Evolutionary conservation across 2,888 invertebrate species (phyloP).

Genomic region (Eristalis tenax): DNA sequence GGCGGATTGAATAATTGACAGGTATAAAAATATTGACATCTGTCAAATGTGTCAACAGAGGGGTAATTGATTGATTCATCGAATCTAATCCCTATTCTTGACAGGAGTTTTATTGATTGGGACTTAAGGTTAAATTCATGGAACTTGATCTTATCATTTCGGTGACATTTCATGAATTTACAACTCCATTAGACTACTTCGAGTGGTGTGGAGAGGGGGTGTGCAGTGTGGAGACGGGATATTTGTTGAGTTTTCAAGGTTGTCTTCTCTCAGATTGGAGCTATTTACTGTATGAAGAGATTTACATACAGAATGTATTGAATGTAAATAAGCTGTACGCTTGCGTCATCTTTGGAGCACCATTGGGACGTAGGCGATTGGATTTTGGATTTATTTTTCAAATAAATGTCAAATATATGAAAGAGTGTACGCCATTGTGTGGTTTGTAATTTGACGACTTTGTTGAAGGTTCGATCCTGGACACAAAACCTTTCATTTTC

Average conservation of each 20-base stretch:
- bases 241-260: background rate
- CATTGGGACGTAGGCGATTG: too few species aligned
- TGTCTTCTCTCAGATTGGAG: background rate
- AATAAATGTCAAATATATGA: too few species aligned
- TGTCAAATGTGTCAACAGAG: constrained; percentile 38
- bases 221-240: background rate
- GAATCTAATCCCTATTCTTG: constrained; percentile 1
- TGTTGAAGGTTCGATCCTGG: too few species aligned
- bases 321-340: background rate
- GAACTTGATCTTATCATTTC: background rate
- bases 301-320: background rate
- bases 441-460: too few species aligned
- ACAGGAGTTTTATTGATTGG: constrained; percentile 9
- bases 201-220: background rate
- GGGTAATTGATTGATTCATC: constrained; percentile 20
- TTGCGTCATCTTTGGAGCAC: background rate
- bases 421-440: too few species aligned
- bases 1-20: background rate
- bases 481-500: too few species aligned
- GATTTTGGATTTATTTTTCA: too few species aligned
- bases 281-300: background rate
- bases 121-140: background rate
- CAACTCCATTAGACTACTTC: background rate
- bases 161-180: background rate
- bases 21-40: constrained; percentile 16